Conservation (phyloP, 2,888 invertebrate species). For the Tipula lateralis region DNA sequence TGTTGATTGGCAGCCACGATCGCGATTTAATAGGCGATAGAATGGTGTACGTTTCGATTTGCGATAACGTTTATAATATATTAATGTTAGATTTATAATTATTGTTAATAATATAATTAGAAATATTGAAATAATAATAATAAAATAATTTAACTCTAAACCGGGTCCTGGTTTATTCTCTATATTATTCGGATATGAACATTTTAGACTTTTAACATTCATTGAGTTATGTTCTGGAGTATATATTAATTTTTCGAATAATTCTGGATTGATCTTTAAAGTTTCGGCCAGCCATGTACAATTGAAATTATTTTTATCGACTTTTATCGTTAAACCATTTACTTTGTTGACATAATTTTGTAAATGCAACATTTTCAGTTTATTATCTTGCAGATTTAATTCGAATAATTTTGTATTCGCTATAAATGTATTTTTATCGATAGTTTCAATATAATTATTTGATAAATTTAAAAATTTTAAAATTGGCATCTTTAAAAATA, state of each 20-base stretch:
- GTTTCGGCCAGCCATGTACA: neutral
- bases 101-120: neutral
- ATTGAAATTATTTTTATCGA: neutral
- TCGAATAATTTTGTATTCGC: neutral
- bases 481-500: neutral
- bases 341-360: neutral
- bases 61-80: neutral
- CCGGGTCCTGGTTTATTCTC: neutral
- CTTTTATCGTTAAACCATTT: neutral
- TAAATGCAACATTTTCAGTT: neutral
- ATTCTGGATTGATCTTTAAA: neutral
- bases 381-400: conserved; percentile 4
- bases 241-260: neutral
- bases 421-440: neutral
- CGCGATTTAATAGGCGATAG: conserved; percentile 5
- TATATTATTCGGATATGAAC: neutral
- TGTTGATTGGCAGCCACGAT: neutral
- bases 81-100: neutral
- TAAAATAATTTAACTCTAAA: neutral
- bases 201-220: neutral
- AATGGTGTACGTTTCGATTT: neutral
- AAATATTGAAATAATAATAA: neutral
- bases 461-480: conserved; percentile 28
- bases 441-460: neutral
- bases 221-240: neutral